Percentiles rank a stretch among this genome's conserved stretches.
These are phyloP conservation scores for Geothlypis trichas DNA, from an alignment of 2,113 vertebrate species.

Conservation along the genomic window DNA sequence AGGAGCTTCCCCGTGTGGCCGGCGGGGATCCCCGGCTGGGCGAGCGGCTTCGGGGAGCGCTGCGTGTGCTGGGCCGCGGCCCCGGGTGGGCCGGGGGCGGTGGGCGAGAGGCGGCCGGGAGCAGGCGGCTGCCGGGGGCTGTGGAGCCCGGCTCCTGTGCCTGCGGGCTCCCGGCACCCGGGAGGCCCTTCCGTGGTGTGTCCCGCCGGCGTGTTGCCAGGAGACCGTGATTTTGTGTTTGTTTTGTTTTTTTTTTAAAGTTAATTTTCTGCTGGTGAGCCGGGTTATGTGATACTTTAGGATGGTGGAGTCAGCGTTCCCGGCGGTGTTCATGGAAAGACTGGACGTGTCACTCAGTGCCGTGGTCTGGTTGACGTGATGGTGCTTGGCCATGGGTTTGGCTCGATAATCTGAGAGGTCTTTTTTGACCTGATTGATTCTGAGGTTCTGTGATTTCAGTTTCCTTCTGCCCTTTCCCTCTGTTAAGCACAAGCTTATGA, in stretches of 20 bases:
- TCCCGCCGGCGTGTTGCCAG: accelerated
- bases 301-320: background rate
- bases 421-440: background rate
- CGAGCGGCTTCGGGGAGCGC: background rate
- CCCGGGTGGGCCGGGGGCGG: background rate
- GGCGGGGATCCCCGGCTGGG: background rate
- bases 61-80: background rate
- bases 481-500: background rate
- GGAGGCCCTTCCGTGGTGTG: accelerated
- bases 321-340: background rate
- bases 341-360: background rate
- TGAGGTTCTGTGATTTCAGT: background rate
- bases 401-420: background rate
- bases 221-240: background rate
- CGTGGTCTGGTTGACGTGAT: background rate
- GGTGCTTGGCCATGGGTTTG: background rate
- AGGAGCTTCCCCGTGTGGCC: background rate
- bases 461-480: background rate
- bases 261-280: background rate
- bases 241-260: background rate
- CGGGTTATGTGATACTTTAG: background rate
- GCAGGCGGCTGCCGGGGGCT: accelerated
- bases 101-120: background rate
- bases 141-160: accelerated
- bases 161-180: accelerated